phyloP scores from a whole-genome alignment of 2,888 invertebrate species.

The Kryphioiulus occultus region DNA sequence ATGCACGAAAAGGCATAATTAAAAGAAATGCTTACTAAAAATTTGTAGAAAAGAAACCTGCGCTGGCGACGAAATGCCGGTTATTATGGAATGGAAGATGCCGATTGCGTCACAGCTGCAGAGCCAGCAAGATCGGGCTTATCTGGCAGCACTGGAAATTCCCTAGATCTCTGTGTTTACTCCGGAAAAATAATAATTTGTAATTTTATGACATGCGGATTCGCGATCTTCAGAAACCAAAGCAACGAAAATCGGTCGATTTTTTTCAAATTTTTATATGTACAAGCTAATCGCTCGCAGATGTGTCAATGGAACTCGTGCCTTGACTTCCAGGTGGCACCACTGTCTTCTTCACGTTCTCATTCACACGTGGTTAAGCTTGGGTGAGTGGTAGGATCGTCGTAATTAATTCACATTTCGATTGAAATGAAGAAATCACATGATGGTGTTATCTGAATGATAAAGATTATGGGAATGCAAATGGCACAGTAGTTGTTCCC shows the following conservation, averaged over 20 bases:
- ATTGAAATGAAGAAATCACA: background rate
- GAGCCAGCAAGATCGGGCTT: background rate
- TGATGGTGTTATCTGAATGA: background rate
- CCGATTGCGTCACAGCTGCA: slow-evolving; percentile 20
- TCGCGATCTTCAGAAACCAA: too few species aligned
- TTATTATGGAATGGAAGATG: background rate
- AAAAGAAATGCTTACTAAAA: slow-evolving; percentile 20
- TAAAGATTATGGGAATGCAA: background rate
- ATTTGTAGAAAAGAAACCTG: background rate
- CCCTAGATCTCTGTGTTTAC: background rate
- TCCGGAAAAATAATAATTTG: background rate
- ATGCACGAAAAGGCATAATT: background rate
- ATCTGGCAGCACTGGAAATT: background rate
- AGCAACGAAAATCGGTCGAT: too few species aligned
- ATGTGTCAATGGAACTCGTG: background rate
- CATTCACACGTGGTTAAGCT: slow-evolving; percentile 2
- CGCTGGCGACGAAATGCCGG: background rate
- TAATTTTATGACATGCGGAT: background rate
- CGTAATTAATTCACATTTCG: background rate
- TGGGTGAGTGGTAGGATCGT: background rate
- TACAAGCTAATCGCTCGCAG: too few species aligned
- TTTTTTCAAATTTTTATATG: background rate
- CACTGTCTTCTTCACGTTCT: background rate
- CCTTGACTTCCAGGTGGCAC: background rate
- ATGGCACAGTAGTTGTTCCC: background rate